Base-by-base conservation (phyloP, 2,888 invertebrate genomes). In the Adineta ricciae region DNA sequence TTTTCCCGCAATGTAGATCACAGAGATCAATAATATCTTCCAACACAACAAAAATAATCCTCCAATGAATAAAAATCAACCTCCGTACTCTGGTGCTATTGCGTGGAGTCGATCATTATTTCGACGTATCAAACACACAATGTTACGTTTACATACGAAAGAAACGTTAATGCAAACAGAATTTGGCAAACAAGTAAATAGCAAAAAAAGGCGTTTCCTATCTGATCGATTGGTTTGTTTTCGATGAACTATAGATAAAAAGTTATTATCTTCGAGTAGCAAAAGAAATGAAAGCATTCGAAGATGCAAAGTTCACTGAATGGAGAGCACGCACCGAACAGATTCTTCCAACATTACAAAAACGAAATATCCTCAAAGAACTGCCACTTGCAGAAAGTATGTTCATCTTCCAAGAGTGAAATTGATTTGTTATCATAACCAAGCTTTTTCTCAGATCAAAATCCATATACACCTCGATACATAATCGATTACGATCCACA, bases 21-120 rank as follows among this genome's bases (percentile, higher is more conserved):
- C 38, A 7, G 78, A 38, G n/a, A 78, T 78, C 9, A 78, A 78
- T 41, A 87, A 49, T 86, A 83, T 90, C 64, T 91, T 91, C 86
- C 87, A 89, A 86, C 88, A 89, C 24, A 88, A 88, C 84, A 88
- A 89, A 82, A 89, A 90, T 4, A 87, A 92, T 87, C 95, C 95
- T 0, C 94, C 94, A 0, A 89, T 94, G 52, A 92, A 94, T 41
- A 93, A 93, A 86, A 93, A 94, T 88, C 94, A 94, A 88, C 94
- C 95, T 0, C 94, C 94, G 0, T 92, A 93, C n/a, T 93, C 94
- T 8, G 95, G 96, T 16, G 93, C 94, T 32, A 94, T 96, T 87
- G 94, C 93, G 89, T 96, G 96, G 96, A 94, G 94, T 24, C 92
- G 95, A 82, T 92, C 94, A 84, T 91, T 96, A 32, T 94, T 95